Conservation (phyloP, 2,888 invertebrate species). For the Dexiosoma caninum region DNA sequence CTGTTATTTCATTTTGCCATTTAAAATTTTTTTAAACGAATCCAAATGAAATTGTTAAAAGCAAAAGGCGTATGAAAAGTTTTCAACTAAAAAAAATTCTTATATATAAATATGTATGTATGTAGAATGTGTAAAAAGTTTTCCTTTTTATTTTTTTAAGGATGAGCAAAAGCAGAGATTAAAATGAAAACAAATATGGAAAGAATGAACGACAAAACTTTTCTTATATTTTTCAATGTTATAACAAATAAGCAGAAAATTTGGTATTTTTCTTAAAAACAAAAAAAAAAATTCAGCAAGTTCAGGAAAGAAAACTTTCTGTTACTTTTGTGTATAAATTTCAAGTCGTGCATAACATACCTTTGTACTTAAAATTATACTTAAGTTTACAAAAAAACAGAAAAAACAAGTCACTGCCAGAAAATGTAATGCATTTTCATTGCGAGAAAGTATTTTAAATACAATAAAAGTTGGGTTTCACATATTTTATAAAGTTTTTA, state of each 20-base stretch:
- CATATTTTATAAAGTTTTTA: too few species aligned
- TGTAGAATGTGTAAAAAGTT: slow-evolving; percentile 9
- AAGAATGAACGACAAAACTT: slow-evolving; percentile 23
- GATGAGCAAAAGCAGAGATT: neutral
- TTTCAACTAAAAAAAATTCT: slow-evolving; percentile 30
- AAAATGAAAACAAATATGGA: neutral
- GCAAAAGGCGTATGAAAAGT: slow-evolving; percentile 38
- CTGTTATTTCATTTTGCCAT: neutral
- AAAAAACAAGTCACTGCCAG: too few species aligned
- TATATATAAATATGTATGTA: neutral
- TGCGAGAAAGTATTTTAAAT: too few species aligned
- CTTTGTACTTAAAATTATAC: too few species aligned
- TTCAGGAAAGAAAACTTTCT: too few species aligned
- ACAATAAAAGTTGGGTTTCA: too few species aligned
- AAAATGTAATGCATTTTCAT: too few species aligned
- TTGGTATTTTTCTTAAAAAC: neutral
- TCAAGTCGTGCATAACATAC: too few species aligned
- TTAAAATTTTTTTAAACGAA: slow-evolving; percentile 1
- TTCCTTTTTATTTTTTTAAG: neutral
- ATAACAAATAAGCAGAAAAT: slow-evolving; percentile 28
- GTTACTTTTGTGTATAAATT: too few species aligned
- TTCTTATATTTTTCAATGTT: slow-evolving; percentile 21
- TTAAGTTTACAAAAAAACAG: too few species aligned
- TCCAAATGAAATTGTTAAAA: slow-evolving; percentile 32
- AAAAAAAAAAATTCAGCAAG: too few species aligned